A percentile compares a stretch with the other conserved stretches of the same genome.
These are phyloP conservation scores for Acanthosepion esculentum DNA, from an alignment of 2,888 invertebrate species.

Conservation along the genomic window DNA sequence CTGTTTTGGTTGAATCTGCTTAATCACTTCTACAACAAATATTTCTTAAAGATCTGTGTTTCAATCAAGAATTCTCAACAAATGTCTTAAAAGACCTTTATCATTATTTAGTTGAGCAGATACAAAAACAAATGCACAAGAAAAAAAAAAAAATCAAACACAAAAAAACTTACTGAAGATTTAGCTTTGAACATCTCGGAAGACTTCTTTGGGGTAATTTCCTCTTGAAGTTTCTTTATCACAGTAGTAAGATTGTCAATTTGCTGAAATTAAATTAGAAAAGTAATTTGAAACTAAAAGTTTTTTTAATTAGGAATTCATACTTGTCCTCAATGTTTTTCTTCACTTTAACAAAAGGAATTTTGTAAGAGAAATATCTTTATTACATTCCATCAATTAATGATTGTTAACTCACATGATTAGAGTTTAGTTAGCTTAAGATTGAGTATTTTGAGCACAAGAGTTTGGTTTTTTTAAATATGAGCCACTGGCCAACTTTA, in stretches of 20 bases:
- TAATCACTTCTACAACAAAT: background rate
- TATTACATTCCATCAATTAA: no score
- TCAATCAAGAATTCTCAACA: background rate
- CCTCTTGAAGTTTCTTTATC: conserved; percentile 85
- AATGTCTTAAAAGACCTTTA: background rate
- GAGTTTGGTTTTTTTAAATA: no score
- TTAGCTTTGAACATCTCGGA: conserved; percentile 34
- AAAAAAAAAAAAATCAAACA: background rate
- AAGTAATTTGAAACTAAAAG: background rate
- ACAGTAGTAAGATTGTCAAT: conserved; percentile 87
- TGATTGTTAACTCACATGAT: no score
- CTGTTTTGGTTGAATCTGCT: background rate
- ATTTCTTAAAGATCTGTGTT: background rate
- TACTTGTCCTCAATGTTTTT: no score
- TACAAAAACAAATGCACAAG: background rate
- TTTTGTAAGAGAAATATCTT: no score
- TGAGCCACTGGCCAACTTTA: background rate
- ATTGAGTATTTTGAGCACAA: no score
- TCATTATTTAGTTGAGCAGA: no score
- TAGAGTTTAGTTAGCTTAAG: no score
- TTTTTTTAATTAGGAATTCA: no score
- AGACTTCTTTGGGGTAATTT: conserved; percentile 68
- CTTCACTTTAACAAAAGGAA: no score
- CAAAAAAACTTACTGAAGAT: conserved; percentile 39
- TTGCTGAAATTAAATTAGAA: conserved; percentile 75